Conservation (phyloP, 1,140 invertebrate genomes). For the Danaus melanippus region DNA sequence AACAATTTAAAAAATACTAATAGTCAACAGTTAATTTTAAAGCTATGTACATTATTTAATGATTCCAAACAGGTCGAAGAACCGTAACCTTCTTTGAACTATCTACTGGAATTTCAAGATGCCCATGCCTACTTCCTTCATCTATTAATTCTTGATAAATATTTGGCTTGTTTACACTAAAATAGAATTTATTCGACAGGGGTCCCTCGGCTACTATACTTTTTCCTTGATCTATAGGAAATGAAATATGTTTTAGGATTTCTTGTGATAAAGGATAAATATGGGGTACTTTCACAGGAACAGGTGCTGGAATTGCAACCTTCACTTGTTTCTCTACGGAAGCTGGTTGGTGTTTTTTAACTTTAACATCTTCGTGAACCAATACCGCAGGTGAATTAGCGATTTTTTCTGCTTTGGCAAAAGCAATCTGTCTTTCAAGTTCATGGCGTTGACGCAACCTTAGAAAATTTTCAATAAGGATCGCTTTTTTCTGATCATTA, state of each 20-base stretch:
- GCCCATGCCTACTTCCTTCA: slow-evolving; percentile 16
- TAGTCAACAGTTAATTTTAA: slow-evolving; percentile 9
- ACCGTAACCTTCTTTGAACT: slow-evolving; percentile 27
- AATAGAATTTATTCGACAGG: slow-evolving; percentile 25
- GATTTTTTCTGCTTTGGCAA: slow-evolving; percentile 27
- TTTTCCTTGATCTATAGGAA: slow-evolving; percentile 23
- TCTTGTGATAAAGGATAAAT: slow-evolving; percentile 31
- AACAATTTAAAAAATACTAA: slow-evolving; percentile 15
- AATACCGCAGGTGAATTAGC: slow-evolving; percentile 28
- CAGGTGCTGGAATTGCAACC: slow-evolving; percentile 28
- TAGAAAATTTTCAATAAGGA: slow-evolving; percentile 29
- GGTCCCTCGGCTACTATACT: slow-evolving; percentile 24
- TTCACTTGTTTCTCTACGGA: slow-evolving; percentile 30
- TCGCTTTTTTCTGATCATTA: slow-evolving; percentile 29
- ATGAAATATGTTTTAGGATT: slow-evolving; percentile 28
- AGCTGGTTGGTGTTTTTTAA: slow-evolving; percentile 25
- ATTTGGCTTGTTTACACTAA: slow-evolving; percentile 24
- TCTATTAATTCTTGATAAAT: slow-evolving; percentile 20
- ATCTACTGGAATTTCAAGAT: slow-evolving; percentile 23
- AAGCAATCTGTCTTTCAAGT: slow-evolving; percentile 34
- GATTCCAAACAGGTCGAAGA: slow-evolving; percentile 32
- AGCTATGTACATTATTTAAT: slow-evolving; percentile 18
- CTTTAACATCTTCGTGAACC: slow-evolving; percentile 29
- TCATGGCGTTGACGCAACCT: slow-evolving; percentile 12
- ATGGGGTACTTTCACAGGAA: slow-evolving; percentile 32